phyloP scores from a whole-genome alignment of 2,113 vertebrate genomes.

The Lagopus muta region DNA sequence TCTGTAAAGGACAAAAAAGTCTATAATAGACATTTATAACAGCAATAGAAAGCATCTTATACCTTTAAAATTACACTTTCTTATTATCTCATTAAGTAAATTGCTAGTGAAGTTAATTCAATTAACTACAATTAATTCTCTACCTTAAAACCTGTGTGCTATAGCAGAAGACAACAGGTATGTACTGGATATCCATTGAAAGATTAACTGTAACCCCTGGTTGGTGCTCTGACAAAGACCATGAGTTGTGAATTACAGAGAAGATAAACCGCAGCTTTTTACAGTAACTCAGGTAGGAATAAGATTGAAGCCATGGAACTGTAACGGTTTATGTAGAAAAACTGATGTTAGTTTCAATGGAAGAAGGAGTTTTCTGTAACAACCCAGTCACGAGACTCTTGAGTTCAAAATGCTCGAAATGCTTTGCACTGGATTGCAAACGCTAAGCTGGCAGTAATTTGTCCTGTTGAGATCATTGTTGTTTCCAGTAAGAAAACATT shows the following conservation, averaged over 20 bases:
- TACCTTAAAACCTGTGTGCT: background rate
- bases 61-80: background rate
- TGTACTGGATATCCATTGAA: background rate
- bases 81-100: background rate
- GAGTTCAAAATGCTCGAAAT: background rate
- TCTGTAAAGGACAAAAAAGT: background rate
- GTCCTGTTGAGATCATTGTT: conserved; percentile 25
- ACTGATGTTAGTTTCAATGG: background rate
- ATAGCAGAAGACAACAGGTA: background rate
- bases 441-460: conserved; percentile 7
- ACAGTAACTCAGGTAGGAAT: background rate
- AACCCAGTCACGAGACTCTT: background rate
- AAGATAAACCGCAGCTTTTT: background rate
- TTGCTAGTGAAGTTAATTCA: background rate
- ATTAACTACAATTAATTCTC: background rate
- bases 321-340: background rate
- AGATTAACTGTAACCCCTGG: background rate
- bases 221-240: background rate
- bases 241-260: background rate
- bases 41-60: background rate
- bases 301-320: background rate
- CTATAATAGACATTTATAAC: background rate
- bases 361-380: background rate
- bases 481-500: conserved; percentile 39
- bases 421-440: conserved; percentile 8